Conservation (phyloP, 2,888 invertebrate species). For the Drosophila greeni region DNA sequence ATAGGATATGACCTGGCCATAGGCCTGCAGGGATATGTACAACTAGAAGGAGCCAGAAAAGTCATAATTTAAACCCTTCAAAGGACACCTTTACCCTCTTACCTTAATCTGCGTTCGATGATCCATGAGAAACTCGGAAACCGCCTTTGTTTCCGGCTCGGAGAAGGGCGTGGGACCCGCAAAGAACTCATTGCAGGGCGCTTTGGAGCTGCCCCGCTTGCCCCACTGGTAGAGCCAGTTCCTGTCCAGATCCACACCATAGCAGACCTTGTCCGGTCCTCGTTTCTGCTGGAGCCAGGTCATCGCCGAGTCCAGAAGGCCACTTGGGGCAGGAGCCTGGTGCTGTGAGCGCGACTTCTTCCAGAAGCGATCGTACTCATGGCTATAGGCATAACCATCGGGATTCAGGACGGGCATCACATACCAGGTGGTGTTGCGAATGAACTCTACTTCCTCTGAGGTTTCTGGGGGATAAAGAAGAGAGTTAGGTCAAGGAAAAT, state of each 20-base stretch:
- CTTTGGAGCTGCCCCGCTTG: slow-evolving; percentile 85
- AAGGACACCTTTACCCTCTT: slow-evolving; percentile 71
- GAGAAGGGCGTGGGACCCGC: slow-evolving; percentile 86
- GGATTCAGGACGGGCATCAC: slow-evolving; percentile 88
- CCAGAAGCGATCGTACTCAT: slow-evolving; percentile 88
- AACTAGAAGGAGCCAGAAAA: slow-evolving; percentile 75
- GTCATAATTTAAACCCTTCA: not conserved
- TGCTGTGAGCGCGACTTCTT: slow-evolving; percentile 86
- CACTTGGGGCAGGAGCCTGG: slow-evolving; percentile 64
- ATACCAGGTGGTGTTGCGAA: slow-evolving; percentile 81
- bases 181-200: slow-evolving; percentile 87
- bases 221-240: slow-evolving; percentile 89
- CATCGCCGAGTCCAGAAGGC: slow-evolving; percentile 76
- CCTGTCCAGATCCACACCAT: slow-evolving; percentile 87
- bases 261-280: slow-evolving; percentile 79
- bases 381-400: slow-evolving; percentile 88
- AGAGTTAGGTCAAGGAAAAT: not conserved
- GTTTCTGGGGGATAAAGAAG: slow-evolving; percentile 67
- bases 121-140: slow-evolving; percentile 82
- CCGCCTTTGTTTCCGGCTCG: slow-evolving; percentile 86
- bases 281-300: slow-evolving; percentile 76
- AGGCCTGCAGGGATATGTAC: slow-evolving; percentile 84
- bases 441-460: slow-evolving; percentile 64
- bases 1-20: slow-evolving; percentile 85
- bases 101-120: slow-evolving; percentile 83